Base-by-base conservation (phyloP, 2,797 vertebrate genomes). In the Percopsis omiscomaycus region DNA sequence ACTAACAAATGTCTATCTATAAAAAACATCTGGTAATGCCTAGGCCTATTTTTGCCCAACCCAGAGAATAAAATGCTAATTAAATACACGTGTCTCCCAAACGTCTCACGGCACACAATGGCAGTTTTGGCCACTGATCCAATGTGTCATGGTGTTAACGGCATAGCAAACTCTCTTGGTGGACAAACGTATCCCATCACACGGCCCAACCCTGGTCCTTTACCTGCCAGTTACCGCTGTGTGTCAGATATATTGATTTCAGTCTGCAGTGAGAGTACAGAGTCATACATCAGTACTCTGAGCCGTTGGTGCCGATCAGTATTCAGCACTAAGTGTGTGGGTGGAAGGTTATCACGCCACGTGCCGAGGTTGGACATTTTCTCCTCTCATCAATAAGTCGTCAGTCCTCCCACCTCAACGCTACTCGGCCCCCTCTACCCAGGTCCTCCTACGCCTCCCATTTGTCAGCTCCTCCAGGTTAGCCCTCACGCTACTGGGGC, bases 351-450 rank as follows among this genome's bases (percentile, higher is more conserved):
- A 82, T 82, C 75, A 58, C 69, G 52, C 73, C 47, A 48, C 9
- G 46, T 14, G 49, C 37, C 8, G 16, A 48, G 61, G 67, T 67
- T 15, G 59, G 55, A 89, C 75, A 81, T 81, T 42, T 87, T 83
- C 80, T 74, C 71, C 56, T 82, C 86, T 86, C 82, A 85, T 88
- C 86, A 86, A 90, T 89, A 88, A 76, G 76, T 86, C 65, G 30
- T 81, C 84, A 64, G 73, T 86, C 80, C 71, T 75, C 67, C 68
- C 54, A 64, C 58, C 68, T 74, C 9, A 5, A 47, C 59, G 46
- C 56, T 61, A 48, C 63, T 81, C 74, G 84, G 74, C 70, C 77
- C 78, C 72, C 72, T 46, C 37, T 42, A 6, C 9, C 6, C 37
- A 2, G 6, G 37, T 9, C 60, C 71, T 79, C 78, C 69, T 46